Evolutionary conservation across 1,140 invertebrate species (phyloP).

Genomic region (Drosophila watanabei): DNA sequence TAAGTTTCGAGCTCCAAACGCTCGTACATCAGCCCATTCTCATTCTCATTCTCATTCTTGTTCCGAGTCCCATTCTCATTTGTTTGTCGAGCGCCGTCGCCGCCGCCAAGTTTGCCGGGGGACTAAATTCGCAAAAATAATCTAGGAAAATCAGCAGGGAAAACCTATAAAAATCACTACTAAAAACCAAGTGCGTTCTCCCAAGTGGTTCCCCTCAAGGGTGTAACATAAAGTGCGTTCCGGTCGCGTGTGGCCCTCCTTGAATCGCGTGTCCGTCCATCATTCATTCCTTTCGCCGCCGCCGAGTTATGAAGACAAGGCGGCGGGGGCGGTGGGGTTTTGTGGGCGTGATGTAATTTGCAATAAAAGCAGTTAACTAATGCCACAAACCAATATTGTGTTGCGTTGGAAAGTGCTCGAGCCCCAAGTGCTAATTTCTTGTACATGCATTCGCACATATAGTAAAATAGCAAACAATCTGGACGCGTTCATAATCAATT

Average conservation of each 20-base stretch:
- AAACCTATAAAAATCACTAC: not conserved
- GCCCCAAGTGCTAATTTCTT: constrained; percentile 70
- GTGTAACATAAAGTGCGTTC: constrained; percentile 64
- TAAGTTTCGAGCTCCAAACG: constrained; percentile 69
- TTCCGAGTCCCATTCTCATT: constrained; percentile 51
- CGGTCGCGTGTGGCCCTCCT: constrained; percentile 68
- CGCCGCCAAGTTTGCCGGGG: constrained; percentile 21
- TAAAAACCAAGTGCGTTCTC: constrained; percentile 53
- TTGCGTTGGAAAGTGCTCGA: constrained; percentile 25
- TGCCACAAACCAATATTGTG: constrained; percentile 56
- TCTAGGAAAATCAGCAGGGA: not conserved
- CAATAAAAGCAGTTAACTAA: constrained; percentile 79
- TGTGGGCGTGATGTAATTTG: constrained; percentile 82
- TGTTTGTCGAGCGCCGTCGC: constrained; percentile 52
- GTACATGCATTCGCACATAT: constrained; percentile 39
- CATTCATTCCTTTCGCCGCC: constrained; percentile 19
- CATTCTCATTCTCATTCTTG: constrained; percentile 10
- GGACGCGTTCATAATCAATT: constrained; percentile 69
- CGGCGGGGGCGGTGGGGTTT: not conserved
- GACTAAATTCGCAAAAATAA: constrained; percentile 15
- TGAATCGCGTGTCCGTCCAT: constrained; percentile 64
- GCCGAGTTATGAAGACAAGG: constrained; percentile 11
- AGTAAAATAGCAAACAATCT: constrained; percentile 29
- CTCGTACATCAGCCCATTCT: constrained; percentile 55
- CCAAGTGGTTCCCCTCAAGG: constrained; percentile 37